Conservation (phyloP, 2,113 vertebrate species). For the Taxidea taxus region DNA sequence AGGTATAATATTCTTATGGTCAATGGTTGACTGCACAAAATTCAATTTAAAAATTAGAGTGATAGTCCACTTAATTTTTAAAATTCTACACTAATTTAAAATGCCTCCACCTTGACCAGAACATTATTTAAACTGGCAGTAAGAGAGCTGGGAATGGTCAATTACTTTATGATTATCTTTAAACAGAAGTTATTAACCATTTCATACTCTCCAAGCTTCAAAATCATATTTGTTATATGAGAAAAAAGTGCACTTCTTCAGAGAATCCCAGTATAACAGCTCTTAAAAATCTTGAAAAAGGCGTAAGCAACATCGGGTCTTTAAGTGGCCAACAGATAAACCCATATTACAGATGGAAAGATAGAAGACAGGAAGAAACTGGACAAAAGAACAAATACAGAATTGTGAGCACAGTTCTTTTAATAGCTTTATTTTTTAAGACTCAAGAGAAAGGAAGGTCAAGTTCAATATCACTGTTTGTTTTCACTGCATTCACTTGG, state of each 20-base stretch:
- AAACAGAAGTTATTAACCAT: constrained; percentile 47
- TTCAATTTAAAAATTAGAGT: constrained; percentile 38
- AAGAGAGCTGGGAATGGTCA: not conserved
- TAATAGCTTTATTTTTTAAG: not conserved
- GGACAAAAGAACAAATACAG: not conserved
- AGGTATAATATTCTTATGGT: not conserved
- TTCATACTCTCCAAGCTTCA: not conserved
- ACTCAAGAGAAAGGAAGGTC: not conserved
- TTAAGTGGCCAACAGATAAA: not conserved
- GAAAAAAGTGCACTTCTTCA: not conserved
- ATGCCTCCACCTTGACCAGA: not conserved
- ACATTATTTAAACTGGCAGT: constrained; percentile 33
- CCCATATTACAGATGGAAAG: not conserved
- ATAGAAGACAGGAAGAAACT: not conserved
- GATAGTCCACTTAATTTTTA: constrained; percentile 19
- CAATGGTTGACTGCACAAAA: not conserved
- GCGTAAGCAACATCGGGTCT: not conserved
- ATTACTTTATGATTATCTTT: constrained; percentile 22
- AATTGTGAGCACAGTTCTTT: not conserved
- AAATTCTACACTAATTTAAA: constrained; percentile 30
- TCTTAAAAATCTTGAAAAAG: not conserved
- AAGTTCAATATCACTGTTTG: not conserved
- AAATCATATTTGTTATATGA: constrained; percentile 28
- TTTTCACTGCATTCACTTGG: not conserved
- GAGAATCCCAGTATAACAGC: not conserved